Conservation (phyloP, 2,113 vertebrate species). For the Odocoileus virginianus region DNA sequence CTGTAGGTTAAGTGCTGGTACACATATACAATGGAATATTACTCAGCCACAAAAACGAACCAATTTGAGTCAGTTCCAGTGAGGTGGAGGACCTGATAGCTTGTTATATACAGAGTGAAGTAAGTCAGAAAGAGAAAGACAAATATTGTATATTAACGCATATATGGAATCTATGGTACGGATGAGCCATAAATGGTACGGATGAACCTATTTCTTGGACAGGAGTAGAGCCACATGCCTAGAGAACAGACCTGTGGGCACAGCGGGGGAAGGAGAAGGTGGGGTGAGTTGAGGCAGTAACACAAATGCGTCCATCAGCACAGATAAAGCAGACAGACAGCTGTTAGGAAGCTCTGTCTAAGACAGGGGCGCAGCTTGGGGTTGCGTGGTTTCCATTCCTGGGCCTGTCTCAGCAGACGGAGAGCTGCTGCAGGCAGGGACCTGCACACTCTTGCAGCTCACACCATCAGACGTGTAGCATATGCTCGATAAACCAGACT, state of each 20-base stretch:
- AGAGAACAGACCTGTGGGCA: background rate
- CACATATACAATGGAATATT: background rate
- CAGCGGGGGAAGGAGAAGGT: background rate
- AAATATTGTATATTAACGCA: background rate
- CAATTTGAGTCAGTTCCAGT: background rate
- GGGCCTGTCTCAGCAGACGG: background rate
- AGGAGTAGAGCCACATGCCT: background rate
- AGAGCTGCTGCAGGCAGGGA: background rate
- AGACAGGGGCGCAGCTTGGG: background rate
- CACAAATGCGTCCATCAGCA: background rate
- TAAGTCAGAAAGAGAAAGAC: background rate
- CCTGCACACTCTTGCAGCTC: background rate
- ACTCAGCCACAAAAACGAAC: background rate
- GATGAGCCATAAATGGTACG: background rate
- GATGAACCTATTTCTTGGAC: background rate
- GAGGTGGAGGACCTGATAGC: background rate
- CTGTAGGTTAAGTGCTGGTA: background rate
- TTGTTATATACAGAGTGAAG: background rate
- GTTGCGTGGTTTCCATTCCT: background rate
- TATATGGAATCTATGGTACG: rapidly evolving
- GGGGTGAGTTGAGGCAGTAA: background rate
- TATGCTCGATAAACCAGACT: background rate
- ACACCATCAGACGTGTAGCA: background rate
- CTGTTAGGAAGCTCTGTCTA: background rate
- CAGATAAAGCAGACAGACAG: background rate